A percentile compares a stretch with the other conserved stretches of the same genome.
Conservation (phyloP, 1,140 invertebrate genomes). For the Bombus difficillimus region DNA sequence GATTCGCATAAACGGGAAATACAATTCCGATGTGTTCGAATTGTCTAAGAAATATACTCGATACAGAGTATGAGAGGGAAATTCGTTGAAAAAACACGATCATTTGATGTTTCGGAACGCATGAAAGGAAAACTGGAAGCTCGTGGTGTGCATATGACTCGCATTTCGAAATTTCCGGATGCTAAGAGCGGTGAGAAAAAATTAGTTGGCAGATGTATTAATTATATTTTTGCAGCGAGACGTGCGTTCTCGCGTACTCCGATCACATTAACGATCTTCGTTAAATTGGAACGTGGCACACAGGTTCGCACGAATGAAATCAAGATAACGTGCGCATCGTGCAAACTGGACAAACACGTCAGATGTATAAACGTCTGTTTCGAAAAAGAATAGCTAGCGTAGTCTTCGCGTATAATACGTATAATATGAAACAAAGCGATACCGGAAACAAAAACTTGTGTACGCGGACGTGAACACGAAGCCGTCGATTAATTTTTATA, state of each 20-base stretch:
- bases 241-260: background rate
- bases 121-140: background rate
- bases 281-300: conserved; percentile 4
- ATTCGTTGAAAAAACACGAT: background rate
- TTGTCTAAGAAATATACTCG: background rate
- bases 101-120: background rate
- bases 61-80: background rate
- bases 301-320: conserved; percentile 15
- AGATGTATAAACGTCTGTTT: background rate
- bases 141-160: background rate
- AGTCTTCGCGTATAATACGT: no score
- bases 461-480: background rate
- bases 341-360: conserved; percentile 1
- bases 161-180: background rate
- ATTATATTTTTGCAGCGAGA: conserved; percentile 20
- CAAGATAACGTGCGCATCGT: conserved; percentile 28
- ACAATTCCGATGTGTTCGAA: background rate
- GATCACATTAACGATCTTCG: conserved; percentile 17
- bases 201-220: conserved; percentile 5
- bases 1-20: no score
- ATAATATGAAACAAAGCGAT: no score
- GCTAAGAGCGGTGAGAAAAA: background rate
- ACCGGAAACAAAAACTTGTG: no score
- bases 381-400: no score
- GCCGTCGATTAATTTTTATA: conserved; percentile 39